phyloP scores from a whole-genome alignment of 2,888 invertebrate genomes.

The Resseliella maxima region DNA sequence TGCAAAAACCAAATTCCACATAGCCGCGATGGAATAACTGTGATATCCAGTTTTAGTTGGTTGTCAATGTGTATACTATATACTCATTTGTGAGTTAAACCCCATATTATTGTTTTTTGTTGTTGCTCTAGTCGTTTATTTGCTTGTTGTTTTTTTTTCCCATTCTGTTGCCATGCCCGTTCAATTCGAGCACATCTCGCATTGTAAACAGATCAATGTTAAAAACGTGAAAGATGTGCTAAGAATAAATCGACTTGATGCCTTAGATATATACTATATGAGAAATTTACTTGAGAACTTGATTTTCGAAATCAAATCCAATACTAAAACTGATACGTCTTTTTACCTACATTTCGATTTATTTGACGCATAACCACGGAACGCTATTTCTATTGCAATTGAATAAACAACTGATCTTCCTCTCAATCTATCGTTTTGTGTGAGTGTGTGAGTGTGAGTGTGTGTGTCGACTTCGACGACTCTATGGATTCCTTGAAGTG shows the following conservation, averaged over 20 bases:
- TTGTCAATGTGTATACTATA: background rate
- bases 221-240: background rate
- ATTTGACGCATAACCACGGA: background rate
- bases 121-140: background rate
- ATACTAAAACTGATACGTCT: too few species aligned
- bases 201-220: constrained; percentile 9
- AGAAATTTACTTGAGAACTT: background rate
- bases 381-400: background rate
- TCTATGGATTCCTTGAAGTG: constrained; percentile 6
- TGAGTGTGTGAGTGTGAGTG: too few species aligned
- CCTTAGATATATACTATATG: background rate
- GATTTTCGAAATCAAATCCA: background rate
- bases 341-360: constrained; percentile 14
- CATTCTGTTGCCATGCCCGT: background rate
- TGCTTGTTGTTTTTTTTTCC: background rate
- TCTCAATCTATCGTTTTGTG: too few species aligned
- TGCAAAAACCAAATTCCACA: constrained; percentile 7
- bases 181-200: background rate
- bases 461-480: too few species aligned
- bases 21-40: constrained; percentile 46
- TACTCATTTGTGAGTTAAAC: background rate
- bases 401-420: too few species aligned
- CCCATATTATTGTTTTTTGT: background rate
- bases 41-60: constrained; percentile 51
- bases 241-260: background rate